Percentiles rank a stretch among this genome's conserved stretches.
These are phyloP conservation scores for Heterocephalus glaber DNA, from an alignment of 2,113 vertebrate species.

Conservation along the genomic window DNA sequence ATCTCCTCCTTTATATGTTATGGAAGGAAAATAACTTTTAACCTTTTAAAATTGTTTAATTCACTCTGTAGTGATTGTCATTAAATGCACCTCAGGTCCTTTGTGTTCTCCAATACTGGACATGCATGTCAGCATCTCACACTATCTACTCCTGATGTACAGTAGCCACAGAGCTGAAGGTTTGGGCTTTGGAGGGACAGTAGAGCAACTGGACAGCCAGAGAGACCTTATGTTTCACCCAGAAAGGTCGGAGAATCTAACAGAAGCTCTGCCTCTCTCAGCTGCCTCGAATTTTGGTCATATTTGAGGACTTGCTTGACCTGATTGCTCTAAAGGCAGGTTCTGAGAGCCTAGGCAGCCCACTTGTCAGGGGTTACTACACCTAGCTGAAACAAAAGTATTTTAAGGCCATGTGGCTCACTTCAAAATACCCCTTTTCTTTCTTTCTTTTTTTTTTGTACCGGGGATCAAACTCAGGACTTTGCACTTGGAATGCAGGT, in stretches of 20 bases:
- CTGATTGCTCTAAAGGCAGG: not conserved
- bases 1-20: not conserved
- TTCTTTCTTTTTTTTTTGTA: too few relatives aligned
- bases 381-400: not conserved
- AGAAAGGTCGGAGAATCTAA: too few relatives aligned
- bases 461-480: too few relatives aligned
- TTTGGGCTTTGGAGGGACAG: too few relatives aligned
- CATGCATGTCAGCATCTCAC: not conserved
- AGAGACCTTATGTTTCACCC: too few relatives aligned
- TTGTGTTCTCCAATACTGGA: not conserved
- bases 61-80: not conserved
- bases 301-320: not conserved
- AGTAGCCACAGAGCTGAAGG: too few relatives aligned
- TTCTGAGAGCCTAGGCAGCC: not conserved
- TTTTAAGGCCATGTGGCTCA: constrained; percentile 12
- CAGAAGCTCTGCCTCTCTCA: too few relatives aligned
- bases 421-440: not conserved
- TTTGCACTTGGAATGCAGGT: too few relatives aligned
- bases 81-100: not conserved
- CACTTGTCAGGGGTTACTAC: not conserved
- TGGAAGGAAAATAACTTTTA: not conserved
- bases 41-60: not conserved
- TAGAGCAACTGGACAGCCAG: too few relatives aligned
- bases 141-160: not conserved
- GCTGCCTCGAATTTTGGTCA: not conserved